phyloP scores from a whole-genome alignment of 2,797 vertebrate genomes.

The Anisognathus igniventris region DNA sequence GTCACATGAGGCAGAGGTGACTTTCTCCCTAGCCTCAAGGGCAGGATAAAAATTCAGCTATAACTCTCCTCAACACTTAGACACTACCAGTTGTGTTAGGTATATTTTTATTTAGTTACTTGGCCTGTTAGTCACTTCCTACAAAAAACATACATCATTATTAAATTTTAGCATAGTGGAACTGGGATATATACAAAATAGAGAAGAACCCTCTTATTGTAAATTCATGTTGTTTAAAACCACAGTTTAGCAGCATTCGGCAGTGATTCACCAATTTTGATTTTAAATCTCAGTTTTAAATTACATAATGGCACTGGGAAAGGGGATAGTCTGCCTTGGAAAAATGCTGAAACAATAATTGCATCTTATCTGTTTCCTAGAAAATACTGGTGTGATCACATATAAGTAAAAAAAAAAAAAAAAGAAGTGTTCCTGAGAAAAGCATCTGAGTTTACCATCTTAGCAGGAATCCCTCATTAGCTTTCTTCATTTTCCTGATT shows the following conservation, averaged over 20 bases:
- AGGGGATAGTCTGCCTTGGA: neutral
- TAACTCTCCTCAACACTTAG: neutral
- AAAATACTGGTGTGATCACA: neutral
- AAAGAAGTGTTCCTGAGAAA: neutral
- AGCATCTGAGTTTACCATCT: neutral
- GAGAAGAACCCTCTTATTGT: neutral
- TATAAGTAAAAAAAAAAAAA: neutral
- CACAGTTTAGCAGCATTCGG: neutral
- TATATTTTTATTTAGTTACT: neutral
- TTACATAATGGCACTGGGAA: neutral
- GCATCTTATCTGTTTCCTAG: neutral
- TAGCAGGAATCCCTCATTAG: neutral
- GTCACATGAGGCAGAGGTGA: neutral
- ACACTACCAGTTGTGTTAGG: neutral
- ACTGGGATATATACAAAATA: neutral
- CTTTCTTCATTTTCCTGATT: neutral
- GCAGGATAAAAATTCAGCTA: neutral
- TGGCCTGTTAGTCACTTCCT: neutral
- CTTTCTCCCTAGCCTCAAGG: neutral
- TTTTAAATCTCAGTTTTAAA: neutral
- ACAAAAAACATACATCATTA: neutral
- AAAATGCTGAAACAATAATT: neutral
- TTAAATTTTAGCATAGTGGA: neutral
- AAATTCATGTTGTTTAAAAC: neutral
- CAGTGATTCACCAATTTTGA: neutral